Conservation (phyloP, 2,888 invertebrate genomes). For the Dione vanillae region DNA sequence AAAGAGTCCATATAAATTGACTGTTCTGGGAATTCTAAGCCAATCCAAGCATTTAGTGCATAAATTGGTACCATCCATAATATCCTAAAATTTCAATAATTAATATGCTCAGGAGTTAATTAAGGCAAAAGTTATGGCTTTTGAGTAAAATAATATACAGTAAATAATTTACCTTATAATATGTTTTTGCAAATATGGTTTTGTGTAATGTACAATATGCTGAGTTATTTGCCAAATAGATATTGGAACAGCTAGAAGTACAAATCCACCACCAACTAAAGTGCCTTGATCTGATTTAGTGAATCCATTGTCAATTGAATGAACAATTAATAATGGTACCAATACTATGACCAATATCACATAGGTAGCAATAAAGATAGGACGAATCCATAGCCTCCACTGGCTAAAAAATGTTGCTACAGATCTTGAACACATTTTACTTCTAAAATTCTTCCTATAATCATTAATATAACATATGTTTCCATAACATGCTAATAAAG, state of each 20-base stretch:
- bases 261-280: slow-evolving; percentile 95
- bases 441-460: slow-evolving; percentile 16
- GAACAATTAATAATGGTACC: slow-evolving; percentile 92
- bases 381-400: slow-evolving; percentile 96
- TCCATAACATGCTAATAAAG: slow-evolving; percentile 22
- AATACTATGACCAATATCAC: slow-evolving; percentile 92
- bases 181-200: slow-evolving; percentile 95
- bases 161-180: slow-evolving; percentile 89
- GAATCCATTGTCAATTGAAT: slow-evolving; percentile 91
- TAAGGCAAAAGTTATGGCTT: not conserved
- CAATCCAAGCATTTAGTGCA: slow-evolving; percentile 97
- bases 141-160: not conserved
- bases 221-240: slow-evolving; percentile 97
- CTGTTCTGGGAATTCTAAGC: slow-evolving; percentile 92
- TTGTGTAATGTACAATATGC: slow-evolving; percentile 96
- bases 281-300: slow-evolving; percentile 91
- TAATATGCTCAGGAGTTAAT: not conserved
- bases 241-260: slow-evolving; percentile 94
- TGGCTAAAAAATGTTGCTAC: slow-evolving; percentile 71
- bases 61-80: slow-evolving; percentile 99
- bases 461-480: slow-evolving; percentile 36
- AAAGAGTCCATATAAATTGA: slow-evolving; percentile 97
- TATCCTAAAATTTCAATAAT: slow-evolving; percentile 83
- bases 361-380: slow-evolving; percentile 91
- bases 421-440: slow-evolving; percentile 72